These are phyloP conservation scores for Platalea minor DNA, from an alignment of 2,797 vertebrate genomes.

Conservation along the genomic window DNA sequence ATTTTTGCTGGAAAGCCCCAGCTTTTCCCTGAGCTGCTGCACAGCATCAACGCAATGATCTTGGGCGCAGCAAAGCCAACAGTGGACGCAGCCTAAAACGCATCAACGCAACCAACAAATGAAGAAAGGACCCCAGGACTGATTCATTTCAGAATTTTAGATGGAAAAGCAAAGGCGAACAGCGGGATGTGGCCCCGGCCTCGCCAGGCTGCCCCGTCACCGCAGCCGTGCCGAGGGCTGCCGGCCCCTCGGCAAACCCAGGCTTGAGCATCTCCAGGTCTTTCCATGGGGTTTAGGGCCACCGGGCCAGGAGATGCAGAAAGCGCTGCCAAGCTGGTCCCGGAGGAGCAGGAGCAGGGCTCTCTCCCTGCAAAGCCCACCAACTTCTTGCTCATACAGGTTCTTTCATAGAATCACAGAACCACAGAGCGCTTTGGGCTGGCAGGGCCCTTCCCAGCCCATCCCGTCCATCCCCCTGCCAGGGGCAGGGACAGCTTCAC, in stretches of 20 bases:
- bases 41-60: accelerated
- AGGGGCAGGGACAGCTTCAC: too few species aligned
- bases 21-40: neutral
- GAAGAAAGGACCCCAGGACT: neutral
- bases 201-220: too few species aligned
- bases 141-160: neutral
- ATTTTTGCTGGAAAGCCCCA: neutral
- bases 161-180: neutral
- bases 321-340: too few species aligned
- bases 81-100: accelerated
- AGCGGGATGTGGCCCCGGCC: accelerated
- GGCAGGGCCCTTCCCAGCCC: too few species aligned
- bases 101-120: neutral
- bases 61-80: neutral
- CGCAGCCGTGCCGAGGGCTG: too few species aligned
- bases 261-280: accelerated
- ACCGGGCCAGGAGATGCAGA: neutral
- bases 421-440: too few species aligned
- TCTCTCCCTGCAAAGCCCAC: neutral
- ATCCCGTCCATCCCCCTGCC: too few species aligned
- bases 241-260: neutral
- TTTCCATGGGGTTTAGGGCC: too few species aligned
- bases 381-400: neutral
- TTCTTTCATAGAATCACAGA: too few species aligned
- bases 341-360: neutral